Evolutionary conservation across 1,140 invertebrate genomes (phyloP).

Genomic region (Drosophila ogumai): DNA sequence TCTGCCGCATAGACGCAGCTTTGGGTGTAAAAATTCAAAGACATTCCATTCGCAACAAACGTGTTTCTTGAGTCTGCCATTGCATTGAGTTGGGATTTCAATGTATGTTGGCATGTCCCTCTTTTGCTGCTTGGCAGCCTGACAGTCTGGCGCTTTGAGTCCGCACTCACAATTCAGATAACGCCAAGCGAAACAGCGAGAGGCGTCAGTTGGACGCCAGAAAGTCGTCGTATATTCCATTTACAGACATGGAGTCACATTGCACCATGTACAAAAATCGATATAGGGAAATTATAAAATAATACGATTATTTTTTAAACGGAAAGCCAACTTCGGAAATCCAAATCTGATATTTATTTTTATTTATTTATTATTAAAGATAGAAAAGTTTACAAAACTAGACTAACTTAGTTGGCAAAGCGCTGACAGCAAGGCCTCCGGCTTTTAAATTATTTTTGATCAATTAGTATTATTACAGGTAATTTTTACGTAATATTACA

Average conservation of each 20-base stretch:
- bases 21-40: conserved; percentile 59
- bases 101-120: conserved; percentile 49
- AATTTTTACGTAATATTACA: too few species aligned
- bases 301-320: background rate
- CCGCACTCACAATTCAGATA: conserved; percentile 48
- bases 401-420: too few species aligned
- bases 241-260: background rate
- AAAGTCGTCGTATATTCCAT: conserved; percentile 7
- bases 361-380: too few species aligned
- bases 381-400: too few species aligned
- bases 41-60: conserved; percentile 47
- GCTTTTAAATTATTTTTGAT: too few species aligned
- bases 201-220: conserved; percentile 58
- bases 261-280: background rate
- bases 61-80: background rate
- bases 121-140: conserved; percentile 63
- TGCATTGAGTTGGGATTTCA: conserved; percentile 32
- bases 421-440: too few species aligned
- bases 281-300: background rate
- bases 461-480: too few species aligned
- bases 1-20: background rate
- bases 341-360: too few species aligned
- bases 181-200: conserved; percentile 34
- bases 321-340: too few species aligned
- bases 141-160: conserved; percentile 66